Evolutionary conservation across 2,797 vertebrate species (phyloP).

Genomic region (Gymnothorax reevesii): DNA sequence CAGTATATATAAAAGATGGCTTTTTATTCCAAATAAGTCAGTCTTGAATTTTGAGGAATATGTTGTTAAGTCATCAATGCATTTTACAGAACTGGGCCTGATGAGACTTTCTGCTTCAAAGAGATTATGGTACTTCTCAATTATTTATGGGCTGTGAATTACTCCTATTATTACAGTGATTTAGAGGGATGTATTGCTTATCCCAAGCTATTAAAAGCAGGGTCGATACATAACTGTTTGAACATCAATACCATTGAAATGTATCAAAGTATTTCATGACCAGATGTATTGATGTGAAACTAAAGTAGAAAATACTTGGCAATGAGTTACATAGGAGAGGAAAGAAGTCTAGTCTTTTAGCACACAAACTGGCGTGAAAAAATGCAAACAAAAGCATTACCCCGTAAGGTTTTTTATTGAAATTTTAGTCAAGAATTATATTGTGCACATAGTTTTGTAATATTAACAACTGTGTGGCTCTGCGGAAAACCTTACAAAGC

Average conservation of each 20-base stretch:
- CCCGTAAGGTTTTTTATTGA: background rate
- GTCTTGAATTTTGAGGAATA: background rate
- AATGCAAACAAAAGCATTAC: background rate
- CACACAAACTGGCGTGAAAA: background rate
- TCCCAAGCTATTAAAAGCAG: no score
- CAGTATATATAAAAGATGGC: no score
- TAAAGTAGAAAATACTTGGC: no score
- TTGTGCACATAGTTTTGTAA: background rate
- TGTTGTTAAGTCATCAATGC: background rate
- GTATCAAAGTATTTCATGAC: no score
- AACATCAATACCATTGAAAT: no score
- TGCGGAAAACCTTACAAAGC: background rate
- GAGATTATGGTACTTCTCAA: no score
- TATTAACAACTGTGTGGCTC: background rate
- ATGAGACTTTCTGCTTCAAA: background rate
- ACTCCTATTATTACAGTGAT: no score
- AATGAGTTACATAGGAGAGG: no score
- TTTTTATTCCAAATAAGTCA: background rate
- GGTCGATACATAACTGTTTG: no score
- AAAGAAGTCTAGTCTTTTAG: background rate
- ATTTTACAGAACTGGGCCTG: background rate
- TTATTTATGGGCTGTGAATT: no score
- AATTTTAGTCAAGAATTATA: constrained; percentile 1
- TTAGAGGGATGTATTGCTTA: no score
- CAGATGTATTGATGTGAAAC: no score